These are phyloP conservation scores for Tachina grossa DNA, from an alignment of 2,888 invertebrate genomes.

Conservation along the genomic window DNA sequence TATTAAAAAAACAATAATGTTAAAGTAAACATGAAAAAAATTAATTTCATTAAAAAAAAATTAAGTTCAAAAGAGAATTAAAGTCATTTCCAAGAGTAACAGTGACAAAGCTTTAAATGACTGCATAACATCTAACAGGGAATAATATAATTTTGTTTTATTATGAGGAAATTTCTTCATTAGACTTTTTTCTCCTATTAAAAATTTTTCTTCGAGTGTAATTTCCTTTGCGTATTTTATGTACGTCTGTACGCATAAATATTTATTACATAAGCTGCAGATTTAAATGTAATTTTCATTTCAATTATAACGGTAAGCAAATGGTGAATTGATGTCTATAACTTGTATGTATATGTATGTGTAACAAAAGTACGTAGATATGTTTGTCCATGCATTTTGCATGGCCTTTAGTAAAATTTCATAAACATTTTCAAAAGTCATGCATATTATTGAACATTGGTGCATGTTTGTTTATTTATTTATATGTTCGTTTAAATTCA, in stretches of 20 bases:
- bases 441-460: too few species aligned
- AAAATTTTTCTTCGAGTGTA: not conserved
- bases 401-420: conserved; percentile 25
- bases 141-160: not conserved
- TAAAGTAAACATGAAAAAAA: too few species aligned
- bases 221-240: not conserved
- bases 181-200: not conserved
- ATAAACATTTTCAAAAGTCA: not conserved
- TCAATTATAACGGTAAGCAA: conserved; percentile 58
- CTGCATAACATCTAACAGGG: too few species aligned
- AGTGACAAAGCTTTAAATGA: too few species aligned
- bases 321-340: conserved; percentile 52
- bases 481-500: not conserved
- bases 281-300: conserved; percentile 62
- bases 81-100: too few species aligned
- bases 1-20: too few species aligned
- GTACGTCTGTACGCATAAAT: not conserved
- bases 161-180: not conserved
- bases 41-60: too few species aligned
- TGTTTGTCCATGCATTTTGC: not conserved
- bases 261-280: conserved; percentile 41
- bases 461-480: too few species aligned
- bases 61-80: too few species aligned
- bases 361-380: not conserved
- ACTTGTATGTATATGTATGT: not conserved